Conservation (phyloP, 92 coral and sea anemone species). For the Diadumene lineata region DNA sequence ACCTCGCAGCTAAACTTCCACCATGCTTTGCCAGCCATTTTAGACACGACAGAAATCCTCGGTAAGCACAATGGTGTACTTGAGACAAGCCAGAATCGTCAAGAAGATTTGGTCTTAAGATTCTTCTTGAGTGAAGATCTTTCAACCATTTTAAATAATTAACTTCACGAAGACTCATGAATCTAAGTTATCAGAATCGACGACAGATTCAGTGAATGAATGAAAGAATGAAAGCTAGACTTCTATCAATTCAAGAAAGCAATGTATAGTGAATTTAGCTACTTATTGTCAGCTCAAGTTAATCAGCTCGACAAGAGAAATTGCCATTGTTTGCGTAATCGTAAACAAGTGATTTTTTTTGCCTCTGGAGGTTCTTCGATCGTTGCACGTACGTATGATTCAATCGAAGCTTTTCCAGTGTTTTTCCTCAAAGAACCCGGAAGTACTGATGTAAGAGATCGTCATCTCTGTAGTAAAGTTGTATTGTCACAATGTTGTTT, state of each 20-base stretch:
- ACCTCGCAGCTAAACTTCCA: conserved; percentile 66
- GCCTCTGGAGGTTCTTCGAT: too few species aligned
- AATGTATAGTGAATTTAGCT: too few species aligned
- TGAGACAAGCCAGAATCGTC: conserved; percentile 75
- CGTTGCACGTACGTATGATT: too few species aligned
- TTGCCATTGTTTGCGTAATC: neutral
- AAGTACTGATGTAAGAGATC: too few species aligned
- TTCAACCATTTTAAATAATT: conserved; percentile 71
- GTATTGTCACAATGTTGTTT: too few species aligned
- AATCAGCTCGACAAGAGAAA: neutral
- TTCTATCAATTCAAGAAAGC: too few species aligned
- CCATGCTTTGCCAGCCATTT: conserved; percentile 86
- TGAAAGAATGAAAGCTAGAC: too few species aligned
- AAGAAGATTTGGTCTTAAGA: conserved; percentile 49
- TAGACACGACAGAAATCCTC: conserved; percentile 69
- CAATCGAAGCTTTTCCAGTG: too few species aligned
- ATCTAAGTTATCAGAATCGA: neutral
- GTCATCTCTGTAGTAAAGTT: too few species aligned
- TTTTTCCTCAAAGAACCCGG: too few species aligned
- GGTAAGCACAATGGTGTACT: conserved; percentile 62
- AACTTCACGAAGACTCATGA: conserved; percentile 45
- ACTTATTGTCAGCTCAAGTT: too few species aligned
- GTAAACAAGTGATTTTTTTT: neutral
- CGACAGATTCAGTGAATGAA: too few species aligned
- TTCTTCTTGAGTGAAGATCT: conserved; percentile 57